Percentiles rank a stretch among this genome's conserved stretches.
Conservation (phyloP, 2,113 vertebrate genomes). For the Piprites chloris region DNA sequence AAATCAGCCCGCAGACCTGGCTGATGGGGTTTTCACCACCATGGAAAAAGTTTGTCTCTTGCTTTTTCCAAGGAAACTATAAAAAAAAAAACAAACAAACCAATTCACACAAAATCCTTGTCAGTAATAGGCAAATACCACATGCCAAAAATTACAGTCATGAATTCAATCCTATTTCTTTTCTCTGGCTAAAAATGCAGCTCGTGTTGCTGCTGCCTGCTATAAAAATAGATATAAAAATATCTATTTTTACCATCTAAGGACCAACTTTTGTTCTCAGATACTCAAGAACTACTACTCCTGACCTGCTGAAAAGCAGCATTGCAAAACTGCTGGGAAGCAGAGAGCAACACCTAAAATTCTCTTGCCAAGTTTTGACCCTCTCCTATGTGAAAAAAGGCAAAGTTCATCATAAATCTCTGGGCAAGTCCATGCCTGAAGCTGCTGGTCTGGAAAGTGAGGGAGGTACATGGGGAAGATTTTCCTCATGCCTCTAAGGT, state of each 20-base stretch:
- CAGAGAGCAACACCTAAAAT: not conserved
- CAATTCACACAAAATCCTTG: not conserved
- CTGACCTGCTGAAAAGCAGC: not conserved
- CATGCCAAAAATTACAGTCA: not conserved
- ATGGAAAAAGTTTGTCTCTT: not conserved
- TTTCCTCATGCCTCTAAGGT: not conserved
- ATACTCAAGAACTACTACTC: not conserved
- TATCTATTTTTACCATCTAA: not conserved
- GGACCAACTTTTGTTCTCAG: not conserved
- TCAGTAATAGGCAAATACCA: not conserved
- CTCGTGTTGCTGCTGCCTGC: not conserved
- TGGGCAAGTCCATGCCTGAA: not conserved
- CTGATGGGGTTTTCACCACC: not conserved
- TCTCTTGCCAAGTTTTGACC: not conserved
- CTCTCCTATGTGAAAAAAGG: not conserved
- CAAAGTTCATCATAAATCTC: not conserved
- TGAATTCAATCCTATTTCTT: not conserved
- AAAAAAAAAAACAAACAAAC: not conserved
- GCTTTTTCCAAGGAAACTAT: not conserved
- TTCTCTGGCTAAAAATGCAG: not conserved
- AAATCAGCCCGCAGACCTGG: not conserved
- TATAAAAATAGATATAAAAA: not conserved
- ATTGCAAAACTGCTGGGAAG: not conserved
- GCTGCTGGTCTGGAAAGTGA: not conserved
- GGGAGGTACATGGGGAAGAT: accelerated